phyloP scores from a whole-genome alignment of 2,113 vertebrate species.

The Oreochromis tanganicae region DNA sequence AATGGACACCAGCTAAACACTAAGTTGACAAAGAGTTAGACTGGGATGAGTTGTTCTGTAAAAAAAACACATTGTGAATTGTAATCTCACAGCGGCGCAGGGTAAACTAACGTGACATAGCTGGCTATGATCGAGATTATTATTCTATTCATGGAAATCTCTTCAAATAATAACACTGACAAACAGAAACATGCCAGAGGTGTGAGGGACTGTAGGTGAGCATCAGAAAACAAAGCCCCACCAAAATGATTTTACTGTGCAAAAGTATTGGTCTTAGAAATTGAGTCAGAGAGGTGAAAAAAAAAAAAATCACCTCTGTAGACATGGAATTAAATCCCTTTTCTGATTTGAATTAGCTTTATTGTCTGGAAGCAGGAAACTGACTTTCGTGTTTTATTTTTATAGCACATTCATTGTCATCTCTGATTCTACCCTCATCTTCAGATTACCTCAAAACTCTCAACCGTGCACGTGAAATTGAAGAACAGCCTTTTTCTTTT shows the following conservation, averaged over 20 bases:
- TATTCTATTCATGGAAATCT: background rate
- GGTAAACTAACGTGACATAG: background rate
- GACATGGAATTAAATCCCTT: slow-evolving; percentile 18
- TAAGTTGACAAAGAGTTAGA: background rate
- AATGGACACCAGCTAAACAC: background rate
- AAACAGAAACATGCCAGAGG: background rate
- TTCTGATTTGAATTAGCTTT: slow-evolving; percentile 12
- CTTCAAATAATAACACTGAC: background rate
- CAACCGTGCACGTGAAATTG: background rate
- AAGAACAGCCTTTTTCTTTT: background rate
- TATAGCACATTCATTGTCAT: background rate
- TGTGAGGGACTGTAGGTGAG: background rate
- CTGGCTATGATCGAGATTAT: background rate
- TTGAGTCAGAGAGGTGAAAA: background rate
- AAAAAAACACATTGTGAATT: background rate
- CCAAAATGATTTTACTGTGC: background rate
- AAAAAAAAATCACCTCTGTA: background rate
- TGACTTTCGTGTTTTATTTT: background rate
- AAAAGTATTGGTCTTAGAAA: background rate
- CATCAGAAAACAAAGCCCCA: background rate
- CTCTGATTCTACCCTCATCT: background rate
- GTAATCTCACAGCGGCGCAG: background rate
- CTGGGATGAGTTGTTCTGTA: background rate
- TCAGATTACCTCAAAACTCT: background rate
- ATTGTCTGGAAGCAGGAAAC: background rate